These are phyloP conservation scores for Eristalis intricaria DNA, from an alignment of 2,888 invertebrate species.

Conservation along the genomic window DNA sequence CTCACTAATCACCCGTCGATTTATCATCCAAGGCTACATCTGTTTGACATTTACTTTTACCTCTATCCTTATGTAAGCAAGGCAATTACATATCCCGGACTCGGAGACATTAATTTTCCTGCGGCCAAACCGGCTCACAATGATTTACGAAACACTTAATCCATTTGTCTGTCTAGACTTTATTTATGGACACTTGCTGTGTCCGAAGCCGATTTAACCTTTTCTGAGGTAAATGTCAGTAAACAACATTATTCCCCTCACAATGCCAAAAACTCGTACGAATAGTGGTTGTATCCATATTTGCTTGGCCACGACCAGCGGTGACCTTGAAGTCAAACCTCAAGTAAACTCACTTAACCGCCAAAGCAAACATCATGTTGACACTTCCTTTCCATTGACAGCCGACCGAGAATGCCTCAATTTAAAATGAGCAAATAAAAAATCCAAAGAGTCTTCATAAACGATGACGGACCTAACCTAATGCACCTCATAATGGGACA, in stretches of 20 bases:
- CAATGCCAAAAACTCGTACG: background rate
- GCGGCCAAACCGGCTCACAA: background rate
- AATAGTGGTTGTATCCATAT: background rate
- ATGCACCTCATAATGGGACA: background rate
- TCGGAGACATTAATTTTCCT: background rate
- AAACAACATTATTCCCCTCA: background rate
- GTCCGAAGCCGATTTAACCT: too few relatives aligned
- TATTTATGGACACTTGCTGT: background rate
- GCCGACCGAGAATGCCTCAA: background rate
- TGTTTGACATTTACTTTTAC: too few relatives aligned
- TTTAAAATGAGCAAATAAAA: background rate
- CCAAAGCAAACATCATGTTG: background rate
- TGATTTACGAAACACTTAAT: background rate
- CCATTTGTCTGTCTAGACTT: background rate
- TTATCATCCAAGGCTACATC: too few relatives aligned
- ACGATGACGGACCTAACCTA: background rate
- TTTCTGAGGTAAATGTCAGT: background rate
- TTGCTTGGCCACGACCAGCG: background rate
- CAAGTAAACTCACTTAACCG: background rate
- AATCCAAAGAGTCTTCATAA: background rate
- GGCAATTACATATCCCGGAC: too few relatives aligned
- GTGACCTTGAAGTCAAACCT: background rate
- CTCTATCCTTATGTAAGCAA: too few relatives aligned
- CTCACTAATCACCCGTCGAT: too few relatives aligned
- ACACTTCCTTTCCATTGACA: background rate